A percentile compares a stretch with the other conserved stretches of the same genome.
phyloP scores from a whole-genome alignment of 2,797 vertebrate species.

The Gephyroberyx darwinii region DNA sequence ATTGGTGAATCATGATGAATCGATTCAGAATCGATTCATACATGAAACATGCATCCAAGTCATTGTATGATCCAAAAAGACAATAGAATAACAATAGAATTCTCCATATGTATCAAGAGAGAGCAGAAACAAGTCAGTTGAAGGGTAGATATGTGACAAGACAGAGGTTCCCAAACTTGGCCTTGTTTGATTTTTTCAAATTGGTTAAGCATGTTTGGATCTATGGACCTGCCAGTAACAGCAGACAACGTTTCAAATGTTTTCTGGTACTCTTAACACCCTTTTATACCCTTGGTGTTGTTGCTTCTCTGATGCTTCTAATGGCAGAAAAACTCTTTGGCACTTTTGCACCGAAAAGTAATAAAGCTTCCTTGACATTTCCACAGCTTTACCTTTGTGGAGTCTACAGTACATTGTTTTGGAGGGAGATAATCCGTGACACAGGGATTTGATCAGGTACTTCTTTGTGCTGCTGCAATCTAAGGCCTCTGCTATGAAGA shows the following conservation, averaged over 20 bases:
- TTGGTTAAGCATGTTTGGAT: constrained; percentile 7
- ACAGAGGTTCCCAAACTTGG: too few relatives aligned
- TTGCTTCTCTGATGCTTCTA: constrained; percentile 35
- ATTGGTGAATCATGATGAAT: too few relatives aligned
- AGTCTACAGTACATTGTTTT: constrained; percentile 65
- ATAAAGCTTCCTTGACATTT: constrained; percentile 76
- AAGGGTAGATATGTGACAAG: too few relatives aligned
- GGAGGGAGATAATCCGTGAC: constrained; percentile 76
- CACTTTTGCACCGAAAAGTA: constrained; percentile 53
- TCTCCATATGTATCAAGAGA: too few relatives aligned
- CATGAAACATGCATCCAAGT: too few relatives aligned
- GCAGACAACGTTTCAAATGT: constrained; percentile 19
- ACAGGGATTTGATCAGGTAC: constrained; percentile 76
- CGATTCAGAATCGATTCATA: too few relatives aligned
- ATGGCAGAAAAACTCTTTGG: constrained; percentile 39
- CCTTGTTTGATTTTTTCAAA: too few relatives aligned
- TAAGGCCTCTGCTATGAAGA: constrained; percentile 65
- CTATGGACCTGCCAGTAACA: not conserved
- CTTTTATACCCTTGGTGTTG: constrained; percentile 21
- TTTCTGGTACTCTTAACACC: constrained; percentile 22
- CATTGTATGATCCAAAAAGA: too few relatives aligned
- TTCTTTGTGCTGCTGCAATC: constrained; percentile 74
- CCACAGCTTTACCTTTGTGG: constrained; percentile 71
- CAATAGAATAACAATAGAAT: too few relatives aligned
- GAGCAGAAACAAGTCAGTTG: too few relatives aligned